Conservation (phyloP, 1,140 invertebrate genomes). For the Nixonia krombeini region DNA sequence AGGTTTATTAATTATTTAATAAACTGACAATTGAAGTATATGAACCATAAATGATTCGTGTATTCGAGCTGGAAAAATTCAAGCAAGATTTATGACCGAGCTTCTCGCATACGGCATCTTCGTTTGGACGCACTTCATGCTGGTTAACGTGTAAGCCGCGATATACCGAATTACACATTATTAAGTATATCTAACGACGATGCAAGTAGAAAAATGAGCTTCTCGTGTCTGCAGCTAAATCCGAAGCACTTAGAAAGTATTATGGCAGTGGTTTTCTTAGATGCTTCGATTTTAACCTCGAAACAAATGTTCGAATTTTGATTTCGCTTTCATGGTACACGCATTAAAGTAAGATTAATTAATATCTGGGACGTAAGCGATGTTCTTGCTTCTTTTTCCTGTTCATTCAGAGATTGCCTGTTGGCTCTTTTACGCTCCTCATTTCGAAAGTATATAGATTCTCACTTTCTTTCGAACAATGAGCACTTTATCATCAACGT, state of each 20-base stretch:
- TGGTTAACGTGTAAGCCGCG: background rate
- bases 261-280: slow-evolving; percentile 68
- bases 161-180: slow-evolving; percentile 25
- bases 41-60: too few relatives aligned
- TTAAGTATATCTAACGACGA: slow-evolving; percentile 56
- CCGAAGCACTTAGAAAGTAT: slow-evolving; percentile 68
- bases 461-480: too few relatives aligned
- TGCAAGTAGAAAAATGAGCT: slow-evolving; percentile 72
- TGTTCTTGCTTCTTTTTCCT: too few relatives aligned
- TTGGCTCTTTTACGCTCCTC: too few relatives aligned
- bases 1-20: too few relatives aligned
- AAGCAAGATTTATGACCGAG: too few relatives aligned
- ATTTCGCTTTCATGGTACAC: slow-evolving; percentile 43
- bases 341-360: slow-evolving; percentile 16
- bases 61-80: too few relatives aligned
- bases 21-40: too few relatives aligned
- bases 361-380: background rate
- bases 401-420: too few relatives aligned
- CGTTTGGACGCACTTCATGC: background rate
- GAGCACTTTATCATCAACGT: too few relatives aligned
- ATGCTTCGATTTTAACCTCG: slow-evolving; percentile 66
- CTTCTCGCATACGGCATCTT: too few relatives aligned
- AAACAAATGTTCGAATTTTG: slow-evolving; percentile 65
- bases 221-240: slow-evolving; percentile 66
- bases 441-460: too few relatives aligned